Base-by-base conservation (phyloP, 2,888 invertebrate genomes). In the Dendrolimus pini region DNA sequence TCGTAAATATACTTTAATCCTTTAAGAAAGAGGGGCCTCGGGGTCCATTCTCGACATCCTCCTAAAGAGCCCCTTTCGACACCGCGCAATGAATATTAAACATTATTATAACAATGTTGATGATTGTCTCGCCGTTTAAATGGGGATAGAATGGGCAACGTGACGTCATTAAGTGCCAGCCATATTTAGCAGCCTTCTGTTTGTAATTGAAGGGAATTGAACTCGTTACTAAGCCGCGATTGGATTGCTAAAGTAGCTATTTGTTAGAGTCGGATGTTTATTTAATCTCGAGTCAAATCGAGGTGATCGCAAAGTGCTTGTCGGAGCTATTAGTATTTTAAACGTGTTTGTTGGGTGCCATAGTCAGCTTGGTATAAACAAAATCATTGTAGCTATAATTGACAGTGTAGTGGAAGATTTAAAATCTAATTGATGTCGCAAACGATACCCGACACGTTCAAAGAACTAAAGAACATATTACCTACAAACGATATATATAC, bases 51-150 rank as follows among this genome's bases (percentile, higher is more conserved):
- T 9, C 47, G 47, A 47, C 47, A 47, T 47, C 12, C 47, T 47
- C 9, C 47, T 47, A 47, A 47, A 47, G 47, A 47, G 47, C 47
- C 47, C 30, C 9, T 47, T 47, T 47, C 47, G 47, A 47, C 47
- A 47, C 47, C 47, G 12, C 47, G 47, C 47, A 47, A 47, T 47
- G 47, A 47, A 47, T 47, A 47, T 47, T 47, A 47, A 47, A 47
- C 47, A 47, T 47, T 75, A 74, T 78, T 76, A 78, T 83, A 83
- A 82, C 80, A 76, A 73, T 70, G 72, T 73, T 79, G 82, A 85
- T 85, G 82, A 85, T 84, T 84, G 83, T 80, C 73, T 70, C 69
- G 72, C 72, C 78, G 76, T 79, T 82, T 81, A 71, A 82, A 82
- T 76, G 74, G 72, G 75, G 77, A 77, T 77, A 47, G 12, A 83